phyloP scores from a whole-genome alignment of 1,140 invertebrate genomes.

The Meloidogyne floridensis region DNA sequence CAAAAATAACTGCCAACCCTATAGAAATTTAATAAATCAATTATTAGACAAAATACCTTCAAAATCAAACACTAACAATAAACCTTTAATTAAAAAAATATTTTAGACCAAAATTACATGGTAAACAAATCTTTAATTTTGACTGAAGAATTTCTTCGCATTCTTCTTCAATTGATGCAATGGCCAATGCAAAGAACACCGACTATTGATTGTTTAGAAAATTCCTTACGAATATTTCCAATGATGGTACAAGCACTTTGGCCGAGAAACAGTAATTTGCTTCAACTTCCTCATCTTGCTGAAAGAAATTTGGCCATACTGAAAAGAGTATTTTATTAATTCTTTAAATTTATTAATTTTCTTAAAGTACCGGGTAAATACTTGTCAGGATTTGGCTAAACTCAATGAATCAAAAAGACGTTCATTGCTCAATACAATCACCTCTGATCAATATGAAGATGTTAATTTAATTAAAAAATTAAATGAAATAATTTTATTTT shows the following conservation, averaged over 20 bases:
- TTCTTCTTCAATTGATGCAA: slow-evolving; percentile 87
- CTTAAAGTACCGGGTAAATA: slow-evolving; percentile 69
- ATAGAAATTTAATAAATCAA: no score
- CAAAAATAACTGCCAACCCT: not conserved
- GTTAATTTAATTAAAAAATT: slow-evolving; percentile 67
- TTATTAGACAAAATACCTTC: no score
- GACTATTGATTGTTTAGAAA: slow-evolving; percentile 91
- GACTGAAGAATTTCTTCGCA: slow-evolving; percentile 96
- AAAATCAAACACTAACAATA: no score
- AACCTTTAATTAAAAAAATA: no score
- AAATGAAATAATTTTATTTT: not conserved
- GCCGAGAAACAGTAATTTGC: slow-evolving; percentile 86
- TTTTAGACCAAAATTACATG: slow-evolving; percentile 73
- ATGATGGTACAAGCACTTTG: slow-evolving; percentile 95
- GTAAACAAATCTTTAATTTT: slow-evolving; percentile 89
- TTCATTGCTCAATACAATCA: slow-evolving; percentile 78
- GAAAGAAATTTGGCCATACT: slow-evolving; percentile 86
- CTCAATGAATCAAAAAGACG: slow-evolving; percentile 85
- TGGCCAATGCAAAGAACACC: slow-evolving; percentile 79
- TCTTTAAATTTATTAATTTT: not conserved
- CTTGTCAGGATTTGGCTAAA: slow-evolving; percentile 81
- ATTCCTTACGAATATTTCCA: slow-evolving; percentile 91
- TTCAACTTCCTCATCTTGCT: slow-evolving; percentile 91
- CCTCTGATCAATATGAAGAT: slow-evolving; percentile 87
- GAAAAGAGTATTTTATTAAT: slow-evolving; percentile 73